These are phyloP conservation scores for Vespertilio murinus DNA, from an alignment of 2,797 vertebrate species.

Conservation along the genomic window DNA sequence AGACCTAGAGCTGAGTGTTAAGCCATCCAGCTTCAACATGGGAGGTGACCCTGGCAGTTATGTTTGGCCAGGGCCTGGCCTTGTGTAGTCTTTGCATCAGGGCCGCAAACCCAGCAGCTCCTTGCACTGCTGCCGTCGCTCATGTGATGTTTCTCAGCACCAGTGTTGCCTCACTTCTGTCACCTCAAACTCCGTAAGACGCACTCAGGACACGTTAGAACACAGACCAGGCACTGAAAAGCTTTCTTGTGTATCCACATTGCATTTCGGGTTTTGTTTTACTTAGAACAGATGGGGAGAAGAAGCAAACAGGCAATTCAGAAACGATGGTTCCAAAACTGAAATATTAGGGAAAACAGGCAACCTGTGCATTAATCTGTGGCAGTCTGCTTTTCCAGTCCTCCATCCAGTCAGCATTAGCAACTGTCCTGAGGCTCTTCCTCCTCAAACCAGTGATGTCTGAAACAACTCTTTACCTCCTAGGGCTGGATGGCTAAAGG, in stretches of 20 bases:
- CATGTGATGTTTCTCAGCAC: neutral
- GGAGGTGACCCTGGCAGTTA: neutral
- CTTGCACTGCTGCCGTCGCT: neutral
- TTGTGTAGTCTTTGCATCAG: neutral
- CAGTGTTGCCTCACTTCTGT: neutral
- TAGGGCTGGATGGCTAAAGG: neutral
- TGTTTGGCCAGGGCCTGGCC: neutral
- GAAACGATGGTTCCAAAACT: neutral
- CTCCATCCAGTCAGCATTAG: conserved; percentile 48
- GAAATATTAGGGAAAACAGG: neutral
- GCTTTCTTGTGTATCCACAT: neutral
- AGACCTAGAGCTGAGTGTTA: neutral
- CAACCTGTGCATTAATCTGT: neutral
- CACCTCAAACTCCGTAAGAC: neutral
- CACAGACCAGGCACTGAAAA: neutral
- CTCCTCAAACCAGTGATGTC: conserved; percentile 64
- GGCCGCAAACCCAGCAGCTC: neutral
- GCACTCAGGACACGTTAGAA: neutral
- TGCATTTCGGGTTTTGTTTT: too few species aligned
- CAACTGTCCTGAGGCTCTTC: conserved; percentile 42
- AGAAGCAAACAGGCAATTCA: too few species aligned
- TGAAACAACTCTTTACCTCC: conserved; percentile 16
- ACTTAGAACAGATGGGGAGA: neutral
- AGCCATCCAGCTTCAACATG: neutral
- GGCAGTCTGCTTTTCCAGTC: conserved; percentile 34